Evolutionary conservation across 2,888 invertebrate species (phyloP).

Genomic region (Ganaspis brasiliensis): DNA sequence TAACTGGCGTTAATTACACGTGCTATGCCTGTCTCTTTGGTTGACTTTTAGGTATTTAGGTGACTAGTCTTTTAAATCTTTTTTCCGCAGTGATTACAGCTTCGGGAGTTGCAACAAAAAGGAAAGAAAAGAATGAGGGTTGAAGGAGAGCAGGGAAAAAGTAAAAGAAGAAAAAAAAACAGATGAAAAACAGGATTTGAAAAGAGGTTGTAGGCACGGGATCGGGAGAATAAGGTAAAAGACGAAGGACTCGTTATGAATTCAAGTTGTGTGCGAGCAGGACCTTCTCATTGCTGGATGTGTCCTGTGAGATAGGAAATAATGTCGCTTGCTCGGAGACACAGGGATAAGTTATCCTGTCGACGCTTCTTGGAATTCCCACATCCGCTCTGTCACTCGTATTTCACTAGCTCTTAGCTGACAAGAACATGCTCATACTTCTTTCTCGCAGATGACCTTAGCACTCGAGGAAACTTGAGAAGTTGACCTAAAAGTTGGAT

Average conservation of each 20-base stretch:
- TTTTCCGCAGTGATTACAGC: conserved; percentile 7
- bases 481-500: conserved; percentile 30
- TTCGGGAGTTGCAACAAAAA: too few species aligned
- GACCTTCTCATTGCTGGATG: conserved; percentile 75
- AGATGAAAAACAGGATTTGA: neutral
- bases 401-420: conserved; percentile 36
- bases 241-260: conserved; percentile 20
- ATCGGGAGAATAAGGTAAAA: neutral
- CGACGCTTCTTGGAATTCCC: conserved; percentile 34
- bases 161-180: neutral
- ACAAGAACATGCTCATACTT: conserved; percentile 30
- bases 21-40: conserved; percentile 59
- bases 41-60: conserved; percentile 22
- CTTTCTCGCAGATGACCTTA: conserved; percentile 34
- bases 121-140: neutral
- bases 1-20: conserved; percentile 66
- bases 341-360: conserved; percentile 42
- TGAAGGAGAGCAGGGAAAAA: neutral
- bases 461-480: conserved; percentile 32
- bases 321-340: conserved; percentile 19
- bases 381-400: conserved; percentile 27
- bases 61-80: conserved; percentile 22
- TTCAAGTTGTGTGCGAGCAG: conserved; percentile 65
- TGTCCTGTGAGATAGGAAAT: conserved; percentile 69
- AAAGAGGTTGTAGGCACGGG: neutral